Percentiles rank a stretch among this genome's conserved stretches.
phyloP scores from a whole-genome alignment of 2,113 vertebrate genomes.

The Pogona vitticeps region DNA sequence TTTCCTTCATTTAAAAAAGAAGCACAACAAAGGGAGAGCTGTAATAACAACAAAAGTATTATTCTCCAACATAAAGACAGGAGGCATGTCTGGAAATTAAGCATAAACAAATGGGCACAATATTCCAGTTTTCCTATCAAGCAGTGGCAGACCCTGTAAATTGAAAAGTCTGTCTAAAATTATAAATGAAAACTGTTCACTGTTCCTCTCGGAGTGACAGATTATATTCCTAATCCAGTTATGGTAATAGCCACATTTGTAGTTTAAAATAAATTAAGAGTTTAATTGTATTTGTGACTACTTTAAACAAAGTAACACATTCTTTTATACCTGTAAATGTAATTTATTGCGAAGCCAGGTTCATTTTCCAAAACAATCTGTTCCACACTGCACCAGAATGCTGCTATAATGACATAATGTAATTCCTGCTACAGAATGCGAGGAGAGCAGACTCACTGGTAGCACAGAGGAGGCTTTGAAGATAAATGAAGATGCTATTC shows the following conservation, averaged over 20 bases:
- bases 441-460: slow-evolving; percentile 89
- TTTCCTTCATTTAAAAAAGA: slow-evolving; percentile 61
- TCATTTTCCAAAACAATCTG: slow-evolving; percentile 97
- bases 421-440: slow-evolving; percentile 84
- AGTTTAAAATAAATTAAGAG: slow-evolving; percentile 98
- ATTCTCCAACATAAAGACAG: slow-evolving; percentile 68
- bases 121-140: slow-evolving; percentile 93
- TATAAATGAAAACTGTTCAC: slow-evolving; percentile 95
- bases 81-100: slow-evolving; percentile 81
- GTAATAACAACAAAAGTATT: slow-evolving; percentile 69
- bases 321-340: slow-evolving; percentile 94
- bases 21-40: slow-evolving; percentile 57
- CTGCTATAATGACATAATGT: slow-evolving; percentile 92
- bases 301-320: slow-evolving; percentile 98
- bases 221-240: slow-evolving; percentile 97
- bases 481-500: slow-evolving; percentile 99
- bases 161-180: slow-evolving; percentile 92
- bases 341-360: slow-evolving; percentile 99
- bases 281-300: slow-evolving; percentile 98
- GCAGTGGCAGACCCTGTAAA: slow-evolving; percentile 88
- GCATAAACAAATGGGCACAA: slow-evolving; percentile 83
- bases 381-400: slow-evolving; percentile 88
- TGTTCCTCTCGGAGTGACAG: slow-evolving; percentile 94
- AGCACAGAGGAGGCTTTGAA: slow-evolving; percentile 89
- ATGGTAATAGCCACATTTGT: slow-evolving; percentile 97